Evolutionary conservation across 2,113 vertebrate genomes (phyloP), one percentile per base, ranked within the genome.

Genomic region (Lasiurus borealis): DNA sequence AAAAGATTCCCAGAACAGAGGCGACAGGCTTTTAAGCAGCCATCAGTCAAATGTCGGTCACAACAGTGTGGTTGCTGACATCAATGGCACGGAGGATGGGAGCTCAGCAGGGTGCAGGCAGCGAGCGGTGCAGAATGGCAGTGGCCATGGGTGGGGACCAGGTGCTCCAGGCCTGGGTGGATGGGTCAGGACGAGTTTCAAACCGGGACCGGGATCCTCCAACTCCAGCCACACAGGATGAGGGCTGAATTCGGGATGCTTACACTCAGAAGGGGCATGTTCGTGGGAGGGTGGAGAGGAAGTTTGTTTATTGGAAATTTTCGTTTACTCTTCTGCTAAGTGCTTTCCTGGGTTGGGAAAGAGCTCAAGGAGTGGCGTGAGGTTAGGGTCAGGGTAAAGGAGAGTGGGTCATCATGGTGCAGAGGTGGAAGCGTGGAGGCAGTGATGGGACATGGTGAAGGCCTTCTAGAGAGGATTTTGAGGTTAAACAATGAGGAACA

Each of bases 251-350:
- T n/a, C 44, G 48, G 6, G 16, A 40, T 40, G 40, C 40, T 77
- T 46, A 85, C 40, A 90, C 19, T 3, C 64, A 81, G 31, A 85
- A 83, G 15, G 31, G 31, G n/a, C 27, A 71, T 71, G 93, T 93
- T 62, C 48, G 12, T 75, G 57, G 66, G 27, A n/a, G 10, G 68
- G 18, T 75, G 14, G 78, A 78, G 52, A 90, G 25, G 31, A 80
- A 52, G 77, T 86, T n/a, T n/a, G n/a, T n/a, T 27, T 72, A 9
- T 44, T 75, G 19, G 71, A 52, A 59, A 64, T 52, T 95, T 96
- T 66, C 34, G 25, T 57, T 93, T 66, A 34, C 2, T 5, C 0
- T 81, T 81, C 44, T 77, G 9, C 40, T 88, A 76, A 78, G 44
- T 66, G 19, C 40, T 78, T 86, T 92, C 76, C 48, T 34, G 9